These are phyloP conservation scores for Entelurus aequoreus DNA, from an alignment of 2,113 vertebrate genomes.

Conservation along the genomic window DNA sequence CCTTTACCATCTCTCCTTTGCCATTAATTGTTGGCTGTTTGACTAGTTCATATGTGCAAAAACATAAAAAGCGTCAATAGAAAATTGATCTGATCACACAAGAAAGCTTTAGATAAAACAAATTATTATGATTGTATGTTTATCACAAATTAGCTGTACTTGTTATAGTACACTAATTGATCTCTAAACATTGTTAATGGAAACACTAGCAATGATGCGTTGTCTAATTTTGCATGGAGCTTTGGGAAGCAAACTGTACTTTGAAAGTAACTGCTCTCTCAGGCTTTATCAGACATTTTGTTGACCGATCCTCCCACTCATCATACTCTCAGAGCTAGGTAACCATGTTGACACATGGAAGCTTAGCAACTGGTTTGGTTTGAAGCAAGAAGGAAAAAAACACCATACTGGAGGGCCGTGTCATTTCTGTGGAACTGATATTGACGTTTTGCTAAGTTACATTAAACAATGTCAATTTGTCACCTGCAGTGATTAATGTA, in stretches of 20 bases:
- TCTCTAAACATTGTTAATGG: too few relatives aligned
- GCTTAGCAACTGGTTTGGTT: conserved; percentile 3
- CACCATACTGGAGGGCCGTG: not conserved
- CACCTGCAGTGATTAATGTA: not conserved
- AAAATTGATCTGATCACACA: too few relatives aligned
- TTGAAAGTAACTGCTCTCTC: conserved; percentile 10
- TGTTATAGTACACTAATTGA: too few relatives aligned
- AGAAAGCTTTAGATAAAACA: too few relatives aligned
- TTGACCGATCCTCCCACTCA: conserved; percentile 9
- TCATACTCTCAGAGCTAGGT: conserved; percentile 5
- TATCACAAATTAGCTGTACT: too few relatives aligned
- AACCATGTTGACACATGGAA: not conserved
- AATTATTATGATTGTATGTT: too few relatives aligned
- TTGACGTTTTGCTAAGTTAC: not conserved
- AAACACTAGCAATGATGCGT: too few relatives aligned
- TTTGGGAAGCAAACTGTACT: too few relatives aligned
- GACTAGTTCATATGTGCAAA: too few relatives aligned
- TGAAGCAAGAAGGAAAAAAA: not conserved
- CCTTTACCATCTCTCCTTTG: too few relatives aligned
- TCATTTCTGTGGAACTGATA: not conserved
- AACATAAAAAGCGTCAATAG: too few relatives aligned
- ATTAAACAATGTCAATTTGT: not conserved
- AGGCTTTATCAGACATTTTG: not conserved
- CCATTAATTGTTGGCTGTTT: too few relatives aligned
- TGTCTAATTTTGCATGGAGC: not conserved